phyloP scores from a whole-genome alignment of 2,113 vertebrate genomes.

The Rhinolophus sinicus region DNA sequence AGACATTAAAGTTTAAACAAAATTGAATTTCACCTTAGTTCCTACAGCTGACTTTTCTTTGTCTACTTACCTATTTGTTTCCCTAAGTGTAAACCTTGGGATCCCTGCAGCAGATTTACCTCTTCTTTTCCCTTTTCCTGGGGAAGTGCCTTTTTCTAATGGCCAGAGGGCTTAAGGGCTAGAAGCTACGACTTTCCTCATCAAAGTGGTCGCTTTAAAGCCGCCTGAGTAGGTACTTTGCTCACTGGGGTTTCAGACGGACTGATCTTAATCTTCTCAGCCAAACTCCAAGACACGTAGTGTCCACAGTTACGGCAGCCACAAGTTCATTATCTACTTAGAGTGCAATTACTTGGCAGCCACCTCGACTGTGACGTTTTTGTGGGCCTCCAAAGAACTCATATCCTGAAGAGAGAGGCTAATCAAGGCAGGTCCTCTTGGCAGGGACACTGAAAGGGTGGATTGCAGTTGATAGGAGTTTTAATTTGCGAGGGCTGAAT shows the following conservation, averaged over 20 bases:
- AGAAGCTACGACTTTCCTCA: not conserved
- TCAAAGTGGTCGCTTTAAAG: not conserved
- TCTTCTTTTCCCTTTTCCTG: not conserved
- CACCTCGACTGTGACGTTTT: constrained; percentile 83
- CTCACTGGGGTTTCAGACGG: constrained; percentile 77
- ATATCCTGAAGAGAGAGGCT: constrained; percentile 86
- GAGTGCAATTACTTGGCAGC: constrained; percentile 85
- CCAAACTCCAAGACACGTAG: constrained; percentile 64
- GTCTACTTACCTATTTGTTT: not conserved
- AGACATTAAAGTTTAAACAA: constrained; percentile 22
- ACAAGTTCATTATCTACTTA: constrained; percentile 82
- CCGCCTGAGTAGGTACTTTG: constrained; percentile 44
- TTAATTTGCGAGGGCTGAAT: constrained; percentile 87
- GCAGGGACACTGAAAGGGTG: constrained; percentile 77
- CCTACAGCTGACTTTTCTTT: not conserved
- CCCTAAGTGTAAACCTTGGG: not conserved
- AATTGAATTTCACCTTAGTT: constrained; percentile 10
- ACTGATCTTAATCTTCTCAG: constrained; percentile 80
- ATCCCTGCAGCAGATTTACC: not conserved
- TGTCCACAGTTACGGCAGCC: constrained; percentile 74
- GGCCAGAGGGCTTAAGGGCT: not conserved
- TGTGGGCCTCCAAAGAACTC: constrained; percentile 84
- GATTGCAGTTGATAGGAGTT: constrained; percentile 84
- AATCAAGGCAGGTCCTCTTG: constrained; percentile 82
- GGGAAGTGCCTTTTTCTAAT: not conserved